These are phyloP conservation scores for Enteromius radiatus DNA, from an alignment of 2,797 vertebrate genomes.

Conservation along the genomic window DNA sequence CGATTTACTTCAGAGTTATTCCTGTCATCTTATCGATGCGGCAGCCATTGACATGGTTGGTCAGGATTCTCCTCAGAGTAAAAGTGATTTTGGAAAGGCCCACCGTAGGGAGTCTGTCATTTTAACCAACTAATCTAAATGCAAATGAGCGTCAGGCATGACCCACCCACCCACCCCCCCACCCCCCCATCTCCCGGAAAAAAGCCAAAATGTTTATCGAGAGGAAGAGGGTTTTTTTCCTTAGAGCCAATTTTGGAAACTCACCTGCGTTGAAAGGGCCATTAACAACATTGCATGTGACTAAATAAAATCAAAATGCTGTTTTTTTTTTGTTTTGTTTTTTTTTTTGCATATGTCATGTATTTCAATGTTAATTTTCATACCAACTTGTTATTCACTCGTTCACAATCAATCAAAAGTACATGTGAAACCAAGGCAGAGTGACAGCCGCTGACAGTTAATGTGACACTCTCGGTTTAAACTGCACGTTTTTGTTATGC, in stretches of 20 bases:
- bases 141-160: constrained; percentile 58
- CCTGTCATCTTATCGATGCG: constrained; percentile 41
- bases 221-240: constrained; percentile 43
- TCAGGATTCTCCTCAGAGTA: constrained; percentile 45
- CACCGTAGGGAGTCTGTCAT: constrained; percentile 43
- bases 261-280: background rate
- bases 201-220: constrained; percentile 46
- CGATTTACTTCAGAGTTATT: constrained; percentile 52
- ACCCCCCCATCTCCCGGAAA: constrained; percentile 10
- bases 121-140: constrained; percentile 63
- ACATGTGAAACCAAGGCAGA: background rate
- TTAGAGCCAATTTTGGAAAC: constrained; percentile 30
- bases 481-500: background rate
- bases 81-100: constrained; percentile 47
- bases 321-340: too few relatives aligned
- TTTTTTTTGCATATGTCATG: constrained; percentile 5
- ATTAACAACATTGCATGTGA: background rate
- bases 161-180: background rate
- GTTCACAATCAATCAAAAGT: constrained; percentile 19
- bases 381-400: background rate
- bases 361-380: constrained; percentile 15
- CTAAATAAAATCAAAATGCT: background rate
- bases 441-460: constrained; percentile 30
- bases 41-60: constrained; percentile 40
- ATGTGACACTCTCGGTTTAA: constrained; percentile 13